Evolutionary conservation across 2,797 vertebrate genomes (phyloP).

Genomic region (Microctenopoma steveboyesi): DNA sequence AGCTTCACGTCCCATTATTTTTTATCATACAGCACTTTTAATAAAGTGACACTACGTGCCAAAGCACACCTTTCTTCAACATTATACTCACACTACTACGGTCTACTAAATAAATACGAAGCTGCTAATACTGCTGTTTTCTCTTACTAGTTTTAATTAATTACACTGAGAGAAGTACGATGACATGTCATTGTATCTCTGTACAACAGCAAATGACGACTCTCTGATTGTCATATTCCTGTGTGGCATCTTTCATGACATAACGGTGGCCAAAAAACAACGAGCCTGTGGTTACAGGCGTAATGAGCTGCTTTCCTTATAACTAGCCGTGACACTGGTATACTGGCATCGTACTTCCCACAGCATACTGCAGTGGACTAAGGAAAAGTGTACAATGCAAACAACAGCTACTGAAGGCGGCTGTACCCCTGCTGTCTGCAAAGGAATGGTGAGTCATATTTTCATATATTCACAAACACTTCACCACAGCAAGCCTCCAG

Average conservation of each 20-base stretch:
- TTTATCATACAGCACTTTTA: too few relatives aligned
- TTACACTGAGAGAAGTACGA: too few relatives aligned
- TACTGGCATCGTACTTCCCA: conserved; percentile 16
- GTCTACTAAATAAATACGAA: too few relatives aligned
- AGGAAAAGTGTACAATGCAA: conserved; percentile 23
- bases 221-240: not conserved
- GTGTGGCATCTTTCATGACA: conserved; percentile 1
- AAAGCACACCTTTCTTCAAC: too few relatives aligned
- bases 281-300: conserved; percentile 1
- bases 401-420: conserved; percentile 32
- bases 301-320: not conserved
- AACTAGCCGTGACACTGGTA: conserved; percentile 12
- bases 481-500: conserved; percentile 27
- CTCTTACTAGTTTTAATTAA: too few relatives aligned
- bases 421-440: conserved; percentile 31
- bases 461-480: conserved; percentile 45
- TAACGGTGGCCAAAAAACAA: conserved; percentile 15
- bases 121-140: too few relatives aligned
- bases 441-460: conserved; percentile 52
- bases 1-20: conserved; percentile 2
- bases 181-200: too few relatives aligned
- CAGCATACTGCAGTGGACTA: conserved; percentile 8
- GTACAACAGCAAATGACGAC: too few relatives aligned
- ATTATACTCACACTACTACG: too few relatives aligned
- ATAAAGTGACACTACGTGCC: too few relatives aligned